Conservation (phyloP, 2,113 vertebrate genomes). For the Notothenia rossii region DNA sequence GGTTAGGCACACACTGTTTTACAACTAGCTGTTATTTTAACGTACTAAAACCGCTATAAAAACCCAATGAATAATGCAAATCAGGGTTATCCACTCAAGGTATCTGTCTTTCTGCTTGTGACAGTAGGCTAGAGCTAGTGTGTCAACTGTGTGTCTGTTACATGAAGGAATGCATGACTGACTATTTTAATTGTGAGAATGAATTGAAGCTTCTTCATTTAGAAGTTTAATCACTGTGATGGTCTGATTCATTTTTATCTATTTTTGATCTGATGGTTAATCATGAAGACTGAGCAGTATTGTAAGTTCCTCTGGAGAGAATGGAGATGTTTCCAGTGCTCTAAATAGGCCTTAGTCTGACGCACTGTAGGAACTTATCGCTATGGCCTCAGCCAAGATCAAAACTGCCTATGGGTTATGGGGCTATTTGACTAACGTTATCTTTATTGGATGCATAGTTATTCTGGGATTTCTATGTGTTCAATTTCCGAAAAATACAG, state of each 20-base stretch:
- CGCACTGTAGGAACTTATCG: slow-evolving; percentile 10
- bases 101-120: slow-evolving; percentile 20
- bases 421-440: slow-evolving; percentile 37
- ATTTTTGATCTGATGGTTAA: slow-evolving; percentile 43
- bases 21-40: slow-evolving; percentile 36
- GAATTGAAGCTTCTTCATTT: slow-evolving; percentile 15
- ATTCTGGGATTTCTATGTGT: slow-evolving; percentile 37
- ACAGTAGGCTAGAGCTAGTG: background rate
- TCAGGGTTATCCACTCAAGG: background rate
- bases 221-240: slow-evolving; percentile 34
- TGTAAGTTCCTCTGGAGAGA: slow-evolving; percentile 17
- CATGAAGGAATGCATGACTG: slow-evolving; percentile 19
- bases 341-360: slow-evolving; percentile 2
- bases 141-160: background rate
- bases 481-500: slow-evolving; percentile 39
- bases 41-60: slow-evolving; percentile 17
- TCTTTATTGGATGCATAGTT: slow-evolving; percentile 35
- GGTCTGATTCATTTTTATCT: slow-evolving; percentile 26
- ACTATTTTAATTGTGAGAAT: slow-evolving; percentile 14
- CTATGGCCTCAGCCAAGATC: slow-evolving; percentile 25
- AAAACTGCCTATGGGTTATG: slow-evolving; percentile 19
- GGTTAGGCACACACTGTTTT: slow-evolving; percentile 51
- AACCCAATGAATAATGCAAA: slow-evolving; percentile 43
- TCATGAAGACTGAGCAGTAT: slow-evolving; percentile 24
- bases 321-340: slow-evolving; percentile 33